Percentiles rank a stretch among this genome's conserved stretches.
phyloP scores from a whole-genome alignment of 2,113 vertebrate species.

The Ceyx melanurus region DNA sequence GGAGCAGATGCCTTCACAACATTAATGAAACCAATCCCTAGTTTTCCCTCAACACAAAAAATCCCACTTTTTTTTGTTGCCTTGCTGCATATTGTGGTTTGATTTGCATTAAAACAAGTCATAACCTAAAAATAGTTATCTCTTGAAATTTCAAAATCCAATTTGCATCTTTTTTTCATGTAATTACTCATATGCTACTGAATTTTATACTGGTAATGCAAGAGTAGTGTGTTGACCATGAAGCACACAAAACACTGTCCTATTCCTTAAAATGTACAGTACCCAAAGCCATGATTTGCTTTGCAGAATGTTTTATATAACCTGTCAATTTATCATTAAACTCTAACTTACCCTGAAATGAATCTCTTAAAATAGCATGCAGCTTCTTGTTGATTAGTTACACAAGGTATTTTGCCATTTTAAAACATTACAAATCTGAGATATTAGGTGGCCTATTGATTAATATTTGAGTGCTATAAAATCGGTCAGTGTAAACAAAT shows the following conservation, averaged over 20 bases:
- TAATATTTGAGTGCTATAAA: constrained; percentile 8
- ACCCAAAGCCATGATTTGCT: not conserved
- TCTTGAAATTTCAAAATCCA: not conserved
- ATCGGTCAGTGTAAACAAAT: not conserved
- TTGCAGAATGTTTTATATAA: not conserved
- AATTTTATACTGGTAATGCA: not conserved
- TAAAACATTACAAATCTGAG: constrained; percentile 19
- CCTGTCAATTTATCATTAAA: not conserved
- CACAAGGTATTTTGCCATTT: not conserved
- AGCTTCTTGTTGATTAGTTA: not conserved
- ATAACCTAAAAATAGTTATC: not conserved
- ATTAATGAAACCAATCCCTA: not conserved
- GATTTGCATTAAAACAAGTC: not conserved
- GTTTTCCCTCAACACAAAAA: not conserved
- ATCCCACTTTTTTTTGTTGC: not conserved
- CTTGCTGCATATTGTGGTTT: not conserved
- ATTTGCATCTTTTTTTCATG: not conserved
- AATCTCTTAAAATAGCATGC: not conserved
- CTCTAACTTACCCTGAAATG: not conserved
- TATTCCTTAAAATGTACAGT: not conserved
- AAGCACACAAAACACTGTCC: not conserved
- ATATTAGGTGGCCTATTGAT: not conserved
- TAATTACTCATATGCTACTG: not conserved
- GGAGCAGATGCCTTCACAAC: not conserved
- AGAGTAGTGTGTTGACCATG: accelerated